Evolutionary conservation across 2,113 vertebrate genomes (phyloP).

Genomic region (Eulemur rufifrons): DNA sequence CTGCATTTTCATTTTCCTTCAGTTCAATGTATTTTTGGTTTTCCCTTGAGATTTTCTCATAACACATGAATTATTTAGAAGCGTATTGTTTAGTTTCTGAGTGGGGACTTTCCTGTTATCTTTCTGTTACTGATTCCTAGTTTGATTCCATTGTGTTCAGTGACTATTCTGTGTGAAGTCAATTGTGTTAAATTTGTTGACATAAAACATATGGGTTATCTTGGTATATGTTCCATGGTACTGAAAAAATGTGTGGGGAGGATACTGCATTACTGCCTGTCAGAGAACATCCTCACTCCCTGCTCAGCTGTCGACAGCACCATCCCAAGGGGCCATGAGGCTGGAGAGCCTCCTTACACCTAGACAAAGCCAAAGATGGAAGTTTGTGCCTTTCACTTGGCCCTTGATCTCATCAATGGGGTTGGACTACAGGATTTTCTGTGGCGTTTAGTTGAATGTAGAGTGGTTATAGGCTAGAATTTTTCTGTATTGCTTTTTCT

Average conservation of each 20-base stretch:
- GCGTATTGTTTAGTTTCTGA: not conserved
- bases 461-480: too few species aligned
- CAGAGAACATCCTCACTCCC: not conserved
- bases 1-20: not conserved
- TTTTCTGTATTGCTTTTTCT: not conserved
- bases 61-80: not conserved
- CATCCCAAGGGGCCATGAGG: too few species aligned
- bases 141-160: not conserved
- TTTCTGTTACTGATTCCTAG: not conserved
- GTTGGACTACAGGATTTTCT: not conserved
- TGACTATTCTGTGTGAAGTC: not conserved
- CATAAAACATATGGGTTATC: too few species aligned
- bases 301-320: rapidly evolving
- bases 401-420: too few species aligned
- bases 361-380: too few species aligned
- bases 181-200: not conserved
- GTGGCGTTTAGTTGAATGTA: not conserved
- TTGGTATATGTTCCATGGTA: not conserved
- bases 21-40: not conserved
- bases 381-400: not conserved
- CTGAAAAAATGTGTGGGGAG: not conserved
- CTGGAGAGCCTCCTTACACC: too few species aligned
- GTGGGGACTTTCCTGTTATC: not conserved
- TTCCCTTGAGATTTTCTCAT: not conserved
- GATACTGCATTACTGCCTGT: not conserved